Conservation (phyloP, 1,140 invertebrate species). For the Antheraea mylitta region DNA sequence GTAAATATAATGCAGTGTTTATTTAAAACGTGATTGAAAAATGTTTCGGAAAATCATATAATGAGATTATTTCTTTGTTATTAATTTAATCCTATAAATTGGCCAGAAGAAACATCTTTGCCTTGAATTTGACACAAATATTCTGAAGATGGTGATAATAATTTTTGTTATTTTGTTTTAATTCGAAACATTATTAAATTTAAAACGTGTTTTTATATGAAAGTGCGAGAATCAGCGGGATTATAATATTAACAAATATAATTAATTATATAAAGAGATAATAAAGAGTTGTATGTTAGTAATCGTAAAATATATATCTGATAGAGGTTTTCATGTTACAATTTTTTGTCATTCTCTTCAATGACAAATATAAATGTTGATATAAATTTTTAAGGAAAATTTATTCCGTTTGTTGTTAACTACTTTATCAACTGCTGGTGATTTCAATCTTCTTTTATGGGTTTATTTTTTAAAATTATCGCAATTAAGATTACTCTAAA, state of each 20-base stretch:
- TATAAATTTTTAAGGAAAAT: neutral
- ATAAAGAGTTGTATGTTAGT: slow-evolving; percentile 9
- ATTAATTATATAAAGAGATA: slow-evolving; percentile 1
- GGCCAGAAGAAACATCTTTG: no score
- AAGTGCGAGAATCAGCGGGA: neutral
- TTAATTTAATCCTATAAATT: no score
- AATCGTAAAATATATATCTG: slow-evolving; percentile 28
- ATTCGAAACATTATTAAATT: no score
- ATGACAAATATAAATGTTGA: neutral
- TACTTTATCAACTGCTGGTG: slow-evolving; percentile 1
- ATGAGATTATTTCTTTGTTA: no score
- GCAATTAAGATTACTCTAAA: no score
- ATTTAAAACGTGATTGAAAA: no score
- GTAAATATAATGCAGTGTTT: no score
- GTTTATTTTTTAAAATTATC: neutral
- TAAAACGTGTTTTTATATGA: neutral
- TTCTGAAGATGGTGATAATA: no score
- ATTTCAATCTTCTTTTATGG: neutral
- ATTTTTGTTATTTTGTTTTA: no score
- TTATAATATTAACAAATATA: neutral
- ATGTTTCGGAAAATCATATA: no score
- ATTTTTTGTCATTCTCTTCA: neutral
- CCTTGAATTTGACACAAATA: no score
- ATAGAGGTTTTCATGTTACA: slow-evolving; percentile 34
- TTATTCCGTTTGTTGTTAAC: neutral